Conservation (phyloP, 2,797 vertebrate species). For the Eutrigla gurnardus region DNA sequence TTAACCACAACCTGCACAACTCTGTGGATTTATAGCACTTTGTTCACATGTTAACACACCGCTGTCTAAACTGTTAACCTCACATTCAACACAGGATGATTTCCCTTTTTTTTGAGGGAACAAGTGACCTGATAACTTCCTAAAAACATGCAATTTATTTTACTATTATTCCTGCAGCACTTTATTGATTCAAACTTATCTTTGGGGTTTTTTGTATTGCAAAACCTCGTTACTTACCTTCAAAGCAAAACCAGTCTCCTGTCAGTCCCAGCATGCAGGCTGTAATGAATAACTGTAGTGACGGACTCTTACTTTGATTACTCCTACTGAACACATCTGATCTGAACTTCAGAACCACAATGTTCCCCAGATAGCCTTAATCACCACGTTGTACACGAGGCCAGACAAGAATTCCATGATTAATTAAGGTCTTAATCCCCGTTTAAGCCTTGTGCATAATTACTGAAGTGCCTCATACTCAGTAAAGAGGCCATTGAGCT, state of each 20-base stretch:
- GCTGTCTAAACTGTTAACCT: no score
- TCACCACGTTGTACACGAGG: conserved; percentile 30
- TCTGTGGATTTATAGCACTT: no score
- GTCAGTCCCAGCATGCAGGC: neutral
- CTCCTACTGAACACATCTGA: conserved; percentile 11
- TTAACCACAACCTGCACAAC: no score
- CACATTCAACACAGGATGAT: no score
- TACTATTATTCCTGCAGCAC: no score
- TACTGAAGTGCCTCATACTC: conserved; percentile 31
- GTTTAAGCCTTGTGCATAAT: conserved; percentile 47
- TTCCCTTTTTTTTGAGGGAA: no score
- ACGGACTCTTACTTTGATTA: neutral
- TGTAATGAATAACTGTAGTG: neutral
- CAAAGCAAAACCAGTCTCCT: neutral
- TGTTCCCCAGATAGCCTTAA: conserved; percentile 26
- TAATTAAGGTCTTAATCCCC: conserved; percentile 59
- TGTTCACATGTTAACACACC: no score
- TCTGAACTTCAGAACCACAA: conserved; percentile 4
- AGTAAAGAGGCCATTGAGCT: conserved; percentile 50
- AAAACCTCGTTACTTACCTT: no score
- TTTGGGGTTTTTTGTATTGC: no score
- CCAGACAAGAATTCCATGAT: conserved; percentile 33
- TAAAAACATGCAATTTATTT: no score
- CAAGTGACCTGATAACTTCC: no score
- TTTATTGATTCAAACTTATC: no score